Evolutionary conservation across 2,797 vertebrate genomes (phyloP), one percentile per base, ranked within the genome.

Genomic region (Helarctos malayanus): DNA sequence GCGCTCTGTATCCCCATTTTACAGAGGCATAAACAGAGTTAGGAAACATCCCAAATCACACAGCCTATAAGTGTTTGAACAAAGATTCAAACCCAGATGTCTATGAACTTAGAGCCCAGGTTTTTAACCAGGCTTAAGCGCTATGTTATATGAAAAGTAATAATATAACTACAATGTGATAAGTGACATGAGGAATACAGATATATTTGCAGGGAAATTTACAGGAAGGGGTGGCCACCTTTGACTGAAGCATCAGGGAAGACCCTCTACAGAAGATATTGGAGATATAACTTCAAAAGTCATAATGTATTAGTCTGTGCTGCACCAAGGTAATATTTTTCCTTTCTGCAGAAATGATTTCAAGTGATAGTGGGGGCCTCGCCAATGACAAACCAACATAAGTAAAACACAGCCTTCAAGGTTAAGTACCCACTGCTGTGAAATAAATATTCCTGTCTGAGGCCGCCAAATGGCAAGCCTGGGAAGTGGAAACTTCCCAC

Each of bases 371-470:
- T 32, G 11, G 63, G 91, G 47, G 18, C 35, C 71, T 87, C 23
- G 9, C n/a, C 45, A 73, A 84, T 47, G 87, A 73, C 87, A 96
- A 76, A 76, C 32, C 18, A 80, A 87, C 21, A 52, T 0, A 45
- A 89, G 71, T 87, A 69, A 93, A 95, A 87, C 52, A 95, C 38
- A 92, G 41, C 19, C 65, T 92, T 87, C 69, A 91, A 94, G 92
- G 71, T 73, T 41, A 96, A 94, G 54, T 32, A 7, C 92, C 68
- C 92, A 89, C 52, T 25, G 83, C 80, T 96, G 92, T 79, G 92
- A 97, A 96, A 97, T 93, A 83, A 96, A 97, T 96, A 56, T n/a
- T 96, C 95, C 92, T 92, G 90, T 97, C 90, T 73, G 54, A 47
- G 78, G 45, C 54, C 29, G 97, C 92, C 92, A 97, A 97, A 96